These are phyloP conservation scores for Coenonympha glycerion DNA, from an alignment of 2,888 invertebrate species.

Conservation along the genomic window DNA sequence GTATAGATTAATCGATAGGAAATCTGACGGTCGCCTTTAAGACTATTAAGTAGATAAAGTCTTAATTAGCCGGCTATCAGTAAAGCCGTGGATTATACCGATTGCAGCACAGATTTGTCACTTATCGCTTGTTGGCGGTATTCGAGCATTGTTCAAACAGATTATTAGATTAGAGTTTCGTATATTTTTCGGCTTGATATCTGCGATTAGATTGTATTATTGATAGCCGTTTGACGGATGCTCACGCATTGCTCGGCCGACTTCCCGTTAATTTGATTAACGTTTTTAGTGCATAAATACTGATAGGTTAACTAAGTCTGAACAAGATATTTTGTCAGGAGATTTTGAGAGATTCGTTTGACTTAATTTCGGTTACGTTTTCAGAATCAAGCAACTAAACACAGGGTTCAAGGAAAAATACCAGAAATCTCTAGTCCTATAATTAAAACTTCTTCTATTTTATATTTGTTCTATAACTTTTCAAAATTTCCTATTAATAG, in stretches of 20 bases:
- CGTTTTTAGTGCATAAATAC: not conserved
- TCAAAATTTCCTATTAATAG: too few species aligned
- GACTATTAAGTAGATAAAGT: conserved; percentile 43
- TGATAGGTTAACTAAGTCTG: too few species aligned
- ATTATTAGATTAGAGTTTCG: conserved; percentile 30
- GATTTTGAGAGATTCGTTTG: too few species aligned
- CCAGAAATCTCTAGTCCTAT: too few species aligned
- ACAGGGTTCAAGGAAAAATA: too few species aligned
- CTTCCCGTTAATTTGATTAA: conserved; percentile 5
- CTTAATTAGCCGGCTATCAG: conserved; percentile 49
- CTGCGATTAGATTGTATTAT: conserved; percentile 24
- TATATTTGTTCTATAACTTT: too few species aligned
- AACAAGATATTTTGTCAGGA: too few species aligned
- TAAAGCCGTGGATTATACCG: conserved; percentile 49
- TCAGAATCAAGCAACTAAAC: too few species aligned
- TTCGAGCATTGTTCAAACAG: conserved; percentile 46
- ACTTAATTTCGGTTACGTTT: too few species aligned
- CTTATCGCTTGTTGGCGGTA: conserved; percentile 51
- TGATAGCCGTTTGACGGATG: conserved; percentile 22
- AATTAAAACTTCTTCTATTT: too few species aligned
- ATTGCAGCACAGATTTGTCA: conserved; percentile 57
- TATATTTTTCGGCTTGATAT: conserved; percentile 24
- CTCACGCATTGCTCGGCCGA: conserved; percentile 13
- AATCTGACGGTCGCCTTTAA: conserved; percentile 45
- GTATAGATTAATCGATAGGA: conserved; percentile 28